Base-by-base conservation (phyloP, 2,797 vertebrate genomes). In the Pristis pectinata region DNA sequence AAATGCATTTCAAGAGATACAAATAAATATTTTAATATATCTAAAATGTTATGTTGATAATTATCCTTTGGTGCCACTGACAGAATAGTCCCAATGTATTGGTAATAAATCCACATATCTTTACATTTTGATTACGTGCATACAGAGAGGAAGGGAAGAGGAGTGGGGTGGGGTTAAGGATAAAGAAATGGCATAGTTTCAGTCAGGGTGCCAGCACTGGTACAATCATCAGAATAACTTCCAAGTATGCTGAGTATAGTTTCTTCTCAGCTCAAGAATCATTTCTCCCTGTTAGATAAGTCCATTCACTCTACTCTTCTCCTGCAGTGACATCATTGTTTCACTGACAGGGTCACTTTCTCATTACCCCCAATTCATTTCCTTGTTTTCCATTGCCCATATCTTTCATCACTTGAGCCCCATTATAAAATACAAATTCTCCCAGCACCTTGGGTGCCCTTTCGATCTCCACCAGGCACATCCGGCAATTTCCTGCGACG, bases 381-480 rank as follows among this genome's bases (percentile, higher is more conserved):
- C 44, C 27, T 27, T 27, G 41, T n/a, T 49, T 74, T 76, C 92
- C 41, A 94, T 1, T 72, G 34, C 34, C 1, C 41, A 30, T 24
- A 49, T n/a, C 11, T 82, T 72, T 70, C 24, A 72, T 24, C 70
- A 72, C 70, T 24, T 72, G 70, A 91, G 0, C 6, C 44, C 11
- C 70, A 94, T 76, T 53, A 53, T n/a, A 94, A 44, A 44, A 41
- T 41, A 41, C 19, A 19, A 74, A 53, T 44, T 76, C 44, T 30
- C 37, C 24, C 41, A 17, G 72, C 96, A 98, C 98, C 97, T 98
- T 98, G 76, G 98, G 98, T 70, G 97, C 97, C 97, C 98, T 99
- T 96, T 99, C 99, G 34, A 99, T 99, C 97, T 99, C 99, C 95
- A 99, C 99, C 95, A 99, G 97, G 97, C 99, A 99, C 99, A 99